These are phyloP conservation scores for Gulo gulo DNA, from an alignment of 2,113 vertebrate species.

Conservation along the genomic window DNA sequence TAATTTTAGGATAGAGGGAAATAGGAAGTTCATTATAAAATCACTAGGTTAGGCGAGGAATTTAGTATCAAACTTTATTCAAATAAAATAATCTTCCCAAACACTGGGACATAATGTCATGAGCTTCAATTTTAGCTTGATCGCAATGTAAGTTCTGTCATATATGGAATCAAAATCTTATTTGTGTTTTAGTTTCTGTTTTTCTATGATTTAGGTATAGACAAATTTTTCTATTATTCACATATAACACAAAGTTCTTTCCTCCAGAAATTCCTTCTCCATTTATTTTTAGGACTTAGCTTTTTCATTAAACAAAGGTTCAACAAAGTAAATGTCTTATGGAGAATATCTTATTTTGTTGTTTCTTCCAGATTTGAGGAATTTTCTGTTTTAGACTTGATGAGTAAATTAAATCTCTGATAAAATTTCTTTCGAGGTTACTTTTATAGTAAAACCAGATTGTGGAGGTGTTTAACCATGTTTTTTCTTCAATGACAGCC, in stretches of 20 bases:
- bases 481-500: neutral
- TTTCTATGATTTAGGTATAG: neutral
- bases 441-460: neutral
- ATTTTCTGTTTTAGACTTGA: neutral
- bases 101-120: neutral
- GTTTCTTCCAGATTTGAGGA: neutral
- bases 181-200: neutral
- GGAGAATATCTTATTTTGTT: neutral
- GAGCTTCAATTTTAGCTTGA: neutral
- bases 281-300: neutral
- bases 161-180: neutral
- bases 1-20: neutral
- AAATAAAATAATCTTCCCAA: neutral
- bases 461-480: neutral
- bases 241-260: neutral
- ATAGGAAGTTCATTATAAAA: neutral
- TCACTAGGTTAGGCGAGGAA: neutral
- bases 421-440: neutral
- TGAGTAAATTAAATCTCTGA: neutral
- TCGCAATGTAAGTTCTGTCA: neutral
- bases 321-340: neutral
- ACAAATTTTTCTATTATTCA: neutral
- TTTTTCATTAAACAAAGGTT: neutral
- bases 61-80: neutral
- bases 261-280: neutral